Evolutionary conservation across 2,113 vertebrate species (phyloP).

Genomic region (Tympanuchus pallidicinctus): DNA sequence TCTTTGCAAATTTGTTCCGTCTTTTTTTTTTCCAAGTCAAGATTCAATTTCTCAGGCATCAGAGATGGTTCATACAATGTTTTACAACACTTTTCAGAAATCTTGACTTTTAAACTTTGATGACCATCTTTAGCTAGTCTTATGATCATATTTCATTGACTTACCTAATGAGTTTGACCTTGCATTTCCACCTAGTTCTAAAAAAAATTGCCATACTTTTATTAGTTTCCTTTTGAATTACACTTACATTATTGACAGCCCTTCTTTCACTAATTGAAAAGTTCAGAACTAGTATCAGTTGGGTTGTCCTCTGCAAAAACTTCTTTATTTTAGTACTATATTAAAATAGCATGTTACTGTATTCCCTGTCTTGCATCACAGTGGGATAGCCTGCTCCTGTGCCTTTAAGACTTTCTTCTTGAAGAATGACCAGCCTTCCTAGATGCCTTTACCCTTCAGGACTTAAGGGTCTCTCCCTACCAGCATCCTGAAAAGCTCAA

Average conservation of each 20-base stretch:
- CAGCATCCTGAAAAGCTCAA: too few relatives aligned
- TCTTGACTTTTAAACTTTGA: not conserved
- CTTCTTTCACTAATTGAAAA: not conserved
- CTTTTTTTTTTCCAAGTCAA: not conserved
- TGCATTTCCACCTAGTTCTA: not conserved
- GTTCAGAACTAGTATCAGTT: not conserved
- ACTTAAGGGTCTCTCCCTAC: too few relatives aligned
- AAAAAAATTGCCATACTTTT: not conserved
- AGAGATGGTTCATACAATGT: not conserved
- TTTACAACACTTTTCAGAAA: not conserved
- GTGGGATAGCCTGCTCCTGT: too few relatives aligned
- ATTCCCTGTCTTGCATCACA: too few relatives aligned
- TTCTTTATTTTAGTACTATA: not conserved
- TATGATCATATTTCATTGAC: not conserved
- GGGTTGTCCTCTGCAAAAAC: not conserved
- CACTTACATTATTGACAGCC: not conserved
- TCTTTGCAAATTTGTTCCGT: not conserved
- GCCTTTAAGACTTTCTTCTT: too few relatives aligned
- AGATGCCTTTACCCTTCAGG: too few relatives aligned
- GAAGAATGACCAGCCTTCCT: too few relatives aligned
- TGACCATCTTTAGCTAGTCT: not conserved
- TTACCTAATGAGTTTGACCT: not conserved
- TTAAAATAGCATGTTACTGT: not conserved
- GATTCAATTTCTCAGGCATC: not conserved
- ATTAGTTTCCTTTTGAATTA: not conserved